Conservation (phyloP, 2,113 vertebrate genomes). For the Anoplopoma fimbria region DNA sequence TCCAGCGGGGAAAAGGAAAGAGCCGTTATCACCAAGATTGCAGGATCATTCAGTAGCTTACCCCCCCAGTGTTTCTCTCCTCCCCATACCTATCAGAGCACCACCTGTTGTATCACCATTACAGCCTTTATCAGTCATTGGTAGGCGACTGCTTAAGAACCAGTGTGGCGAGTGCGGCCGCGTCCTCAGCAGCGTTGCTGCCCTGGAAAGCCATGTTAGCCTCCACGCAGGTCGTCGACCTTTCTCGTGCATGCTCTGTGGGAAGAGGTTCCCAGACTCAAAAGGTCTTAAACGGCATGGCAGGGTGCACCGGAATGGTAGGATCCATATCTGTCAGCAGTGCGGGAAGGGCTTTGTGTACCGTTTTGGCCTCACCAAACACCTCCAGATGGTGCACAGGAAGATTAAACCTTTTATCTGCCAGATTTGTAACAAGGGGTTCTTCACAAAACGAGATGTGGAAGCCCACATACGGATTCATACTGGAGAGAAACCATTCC, state of each 20-base stretch:
- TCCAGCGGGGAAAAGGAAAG: background rate
- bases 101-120: constrained; percentile 63
- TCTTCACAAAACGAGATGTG: constrained; percentile 76
- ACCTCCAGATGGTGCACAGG: constrained; percentile 77
- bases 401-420: constrained; percentile 80
- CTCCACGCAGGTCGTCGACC: constrained; percentile 74
- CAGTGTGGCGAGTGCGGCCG: constrained; percentile 81
- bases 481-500: constrained; percentile 88
- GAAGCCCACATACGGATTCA: constrained; percentile 85
- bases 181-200: constrained; percentile 74
- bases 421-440: constrained; percentile 79
- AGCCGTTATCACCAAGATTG: background rate
- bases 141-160: constrained; percentile 70
- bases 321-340: constrained; percentile 75
- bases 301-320: constrained; percentile 78
- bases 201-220: constrained; percentile 78
- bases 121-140: constrained; percentile 69
- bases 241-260: constrained; percentile 76
- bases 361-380: constrained; percentile 79
- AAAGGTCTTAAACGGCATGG: constrained; percentile 77
- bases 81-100: constrained; percentile 29
- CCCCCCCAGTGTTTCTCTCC: constrained; percentile 21
- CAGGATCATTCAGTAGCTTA: background rate
- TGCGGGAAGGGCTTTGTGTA: constrained; percentile 84
- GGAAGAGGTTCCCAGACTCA: constrained; percentile 76